Conservation (phyloP, 2,113 vertebrate genomes). For the Manacus vitellinus region DNA sequence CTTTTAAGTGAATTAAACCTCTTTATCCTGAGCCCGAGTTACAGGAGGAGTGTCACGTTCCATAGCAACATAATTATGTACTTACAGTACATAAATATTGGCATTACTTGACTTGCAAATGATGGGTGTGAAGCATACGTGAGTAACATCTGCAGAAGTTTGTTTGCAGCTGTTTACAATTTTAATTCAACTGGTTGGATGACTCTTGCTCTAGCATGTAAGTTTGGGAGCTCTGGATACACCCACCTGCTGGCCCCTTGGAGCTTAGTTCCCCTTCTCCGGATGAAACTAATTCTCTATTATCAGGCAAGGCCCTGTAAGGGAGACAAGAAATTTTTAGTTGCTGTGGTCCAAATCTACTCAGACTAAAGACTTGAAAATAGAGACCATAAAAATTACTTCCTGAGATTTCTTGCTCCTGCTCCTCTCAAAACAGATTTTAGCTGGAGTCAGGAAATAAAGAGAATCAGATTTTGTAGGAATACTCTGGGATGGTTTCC, state of each 20-base stretch:
- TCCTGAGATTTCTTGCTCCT: background rate
- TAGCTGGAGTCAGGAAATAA: background rate
- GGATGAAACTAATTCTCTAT: background rate
- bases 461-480: background rate
- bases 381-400: background rate
- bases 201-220: background rate
- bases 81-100: slow-evolving; percentile 45
- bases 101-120: slow-evolving; percentile 56
- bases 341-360: background rate
- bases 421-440: background rate
- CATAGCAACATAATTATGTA: slow-evolving; percentile 15
- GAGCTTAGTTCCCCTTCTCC: background rate
- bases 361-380: background rate
- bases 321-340: background rate
- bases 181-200: slow-evolving; percentile 31
- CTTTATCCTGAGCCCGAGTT: background rate
- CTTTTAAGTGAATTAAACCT: background rate
- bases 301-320: background rate
- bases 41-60: background rate
- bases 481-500: background rate
- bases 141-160: slow-evolving; percentile 51
- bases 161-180: slow-evolving; percentile 27
- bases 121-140: slow-evolving; percentile 38
- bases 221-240: background rate
- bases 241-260: background rate